Evolutionary conservation across 2,113 vertebrate species (phyloP).

Genomic region (Hyla sarda): DNA sequence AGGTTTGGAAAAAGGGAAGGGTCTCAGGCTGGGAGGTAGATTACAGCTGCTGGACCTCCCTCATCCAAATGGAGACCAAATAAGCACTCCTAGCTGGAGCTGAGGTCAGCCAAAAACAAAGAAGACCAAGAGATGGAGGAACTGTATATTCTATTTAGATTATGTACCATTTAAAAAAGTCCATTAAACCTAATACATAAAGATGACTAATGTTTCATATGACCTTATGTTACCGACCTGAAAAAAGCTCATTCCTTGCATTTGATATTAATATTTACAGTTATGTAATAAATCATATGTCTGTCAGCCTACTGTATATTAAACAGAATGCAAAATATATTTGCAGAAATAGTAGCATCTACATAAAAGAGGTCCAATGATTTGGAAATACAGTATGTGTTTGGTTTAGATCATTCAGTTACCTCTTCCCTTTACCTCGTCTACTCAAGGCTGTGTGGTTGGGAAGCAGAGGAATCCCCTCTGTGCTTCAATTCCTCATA

Average conservation of each 20-base stretch:
- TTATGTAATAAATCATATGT: neutral
- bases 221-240: neutral
- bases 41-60: neutral
- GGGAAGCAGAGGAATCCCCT: neutral
- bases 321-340: conserved; percentile 15
- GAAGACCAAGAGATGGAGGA: neutral
- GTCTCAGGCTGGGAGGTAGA: neutral
- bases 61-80: neutral
- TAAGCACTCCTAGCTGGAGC: neutral
- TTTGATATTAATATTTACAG: neutral
- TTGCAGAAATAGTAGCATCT: conserved; percentile 27
- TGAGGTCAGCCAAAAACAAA: neutral
- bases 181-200: neutral
- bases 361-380: conserved; percentile 28
- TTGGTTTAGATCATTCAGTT: neutral
- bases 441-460: neutral
- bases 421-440: neutral
- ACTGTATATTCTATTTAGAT: neutral
- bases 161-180: neutral
- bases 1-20: neutral
- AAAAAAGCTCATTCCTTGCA: neutral
- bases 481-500: neutral
- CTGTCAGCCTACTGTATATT: neutral
- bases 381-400: conserved; percentile 20
- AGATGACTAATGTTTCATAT: neutral